These are phyloP conservation scores for Corythornis cristatus DNA, from an alignment of 2,113 vertebrate genomes.

Conservation along the genomic window DNA sequence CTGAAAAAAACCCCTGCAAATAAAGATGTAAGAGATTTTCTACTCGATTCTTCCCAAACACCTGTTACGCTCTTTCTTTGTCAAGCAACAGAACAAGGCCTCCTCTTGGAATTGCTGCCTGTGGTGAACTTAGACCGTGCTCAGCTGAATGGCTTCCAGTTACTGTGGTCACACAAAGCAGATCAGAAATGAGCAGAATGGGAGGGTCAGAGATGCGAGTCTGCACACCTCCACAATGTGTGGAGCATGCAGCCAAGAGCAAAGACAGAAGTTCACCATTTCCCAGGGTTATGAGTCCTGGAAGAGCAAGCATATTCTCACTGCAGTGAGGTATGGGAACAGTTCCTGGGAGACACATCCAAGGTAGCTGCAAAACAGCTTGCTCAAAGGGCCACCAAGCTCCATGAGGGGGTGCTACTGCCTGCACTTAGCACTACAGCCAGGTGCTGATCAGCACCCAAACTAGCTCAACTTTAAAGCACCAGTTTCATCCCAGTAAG, in stretches of 20 bases:
- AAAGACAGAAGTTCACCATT: neutral
- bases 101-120: neutral
- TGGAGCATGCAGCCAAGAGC: neutral
- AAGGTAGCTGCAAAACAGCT: neutral
- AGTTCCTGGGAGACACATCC: neutral
- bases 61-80: neutral
- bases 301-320: neutral
- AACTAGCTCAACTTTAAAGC: neutral
- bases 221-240: neutral
- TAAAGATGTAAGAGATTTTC: neutral
- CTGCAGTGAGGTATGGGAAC: neutral
- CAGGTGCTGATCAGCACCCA: neutral
- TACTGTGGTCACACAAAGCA: neutral
- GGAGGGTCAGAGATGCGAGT: neutral
- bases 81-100: neutral
- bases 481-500: neutral
- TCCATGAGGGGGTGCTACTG: too few species aligned
- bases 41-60: neutral
- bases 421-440: neutral
- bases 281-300: neutral
- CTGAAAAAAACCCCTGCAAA: neutral
- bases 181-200: neutral
- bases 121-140: neutral
- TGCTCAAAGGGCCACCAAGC: neutral
- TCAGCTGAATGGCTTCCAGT: neutral